Evolutionary conservation across 1,140 invertebrate species (phyloP), one percentile per base, ranked within the genome.

Genomic region (Pollicipes pollicipes): DNA sequence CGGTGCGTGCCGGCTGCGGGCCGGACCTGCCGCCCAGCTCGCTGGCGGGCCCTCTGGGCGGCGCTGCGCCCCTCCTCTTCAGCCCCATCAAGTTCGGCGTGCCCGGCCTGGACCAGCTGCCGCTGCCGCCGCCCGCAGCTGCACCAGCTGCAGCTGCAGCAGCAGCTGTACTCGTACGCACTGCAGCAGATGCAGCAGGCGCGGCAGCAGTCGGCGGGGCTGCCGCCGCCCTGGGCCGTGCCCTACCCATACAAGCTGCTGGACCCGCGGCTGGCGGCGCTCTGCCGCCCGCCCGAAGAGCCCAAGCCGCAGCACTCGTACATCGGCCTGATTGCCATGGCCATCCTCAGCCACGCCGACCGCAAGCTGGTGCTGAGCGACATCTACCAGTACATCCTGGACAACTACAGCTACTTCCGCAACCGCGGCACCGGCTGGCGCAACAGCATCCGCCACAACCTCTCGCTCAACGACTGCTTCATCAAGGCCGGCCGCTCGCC

Each of bases 391-490:
- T 95, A 97, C 79, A 98, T 99, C 72, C 80, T 98, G 30, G 95
- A 98, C 77, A 90, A 98, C 77, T 99, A 98, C 78, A 88, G 95
- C 0, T 99, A 98, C 79, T 99, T 98, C 80, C 84, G 95, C 26
- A 87, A 88, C 1, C 84, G 95, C 0, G 95, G 95, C 0, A 94
- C 95, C 0, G 97, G 95, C 0, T 98, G 95, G 96, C 83, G 95
- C 30, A 99, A 99, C 79, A 96, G 92, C 0, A 98, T 99, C 68
- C 83, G 97, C 16, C 96, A 99, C 77, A 99, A 99, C 81, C 79
- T 99, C 0, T 98, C 94, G 0, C 82, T 99, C 0, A 99, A 99
- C 81, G 96, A 98, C 77, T 99, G 97, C 77, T 99, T 99, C 80
- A 89, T 99, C 16, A 99, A 99, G 78, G 89, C 95, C 0, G 95